Evolutionary conservation across 2,113 vertebrate species (phyloP).

Genomic region (Microcebus lehilahytsara): DNA sequence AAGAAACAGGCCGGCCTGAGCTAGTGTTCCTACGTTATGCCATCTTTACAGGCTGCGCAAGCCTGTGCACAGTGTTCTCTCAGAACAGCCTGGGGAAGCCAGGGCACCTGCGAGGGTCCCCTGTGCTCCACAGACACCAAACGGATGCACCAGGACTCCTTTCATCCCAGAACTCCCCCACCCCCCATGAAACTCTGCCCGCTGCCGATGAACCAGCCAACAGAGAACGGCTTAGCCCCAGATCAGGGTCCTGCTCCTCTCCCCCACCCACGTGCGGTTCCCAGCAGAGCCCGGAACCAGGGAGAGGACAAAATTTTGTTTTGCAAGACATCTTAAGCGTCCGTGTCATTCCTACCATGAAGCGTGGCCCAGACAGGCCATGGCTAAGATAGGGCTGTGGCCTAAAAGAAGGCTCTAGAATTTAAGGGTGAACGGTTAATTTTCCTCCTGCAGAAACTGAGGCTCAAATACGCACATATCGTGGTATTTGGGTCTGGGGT

Average conservation of each 20-base stretch:
- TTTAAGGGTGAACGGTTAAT: rapidly evolving
- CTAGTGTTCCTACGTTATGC: rapidly evolving
- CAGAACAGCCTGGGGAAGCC: neutral
- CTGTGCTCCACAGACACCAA: neutral
- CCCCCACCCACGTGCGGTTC: neutral
- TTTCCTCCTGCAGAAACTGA: neutral
- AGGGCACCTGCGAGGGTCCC: neutral
- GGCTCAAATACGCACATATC: rapidly evolving
- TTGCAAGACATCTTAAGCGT: neutral
- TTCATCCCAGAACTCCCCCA: neutral
- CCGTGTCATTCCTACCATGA: rapidly evolving
- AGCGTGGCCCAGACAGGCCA: too few species aligned
- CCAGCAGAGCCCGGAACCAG: neutral
- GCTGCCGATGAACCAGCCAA: too few species aligned
- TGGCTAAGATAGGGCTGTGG: neutral
- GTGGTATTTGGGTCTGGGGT: rapidly evolving
- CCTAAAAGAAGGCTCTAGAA: neutral
- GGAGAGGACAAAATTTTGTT: neutral
- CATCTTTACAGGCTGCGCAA: neutral
- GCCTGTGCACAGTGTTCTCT: neutral
- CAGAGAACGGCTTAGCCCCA: neutral
- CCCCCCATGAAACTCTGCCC: neutral
- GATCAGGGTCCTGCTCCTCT: neutral
- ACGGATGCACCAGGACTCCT: neutral
- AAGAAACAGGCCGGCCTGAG: neutral